Evolutionary conservation across 2,888 invertebrate species (phyloP), one percentile per base, ranked within the genome.

Genomic region (Ametastegia equiseti): DNA sequence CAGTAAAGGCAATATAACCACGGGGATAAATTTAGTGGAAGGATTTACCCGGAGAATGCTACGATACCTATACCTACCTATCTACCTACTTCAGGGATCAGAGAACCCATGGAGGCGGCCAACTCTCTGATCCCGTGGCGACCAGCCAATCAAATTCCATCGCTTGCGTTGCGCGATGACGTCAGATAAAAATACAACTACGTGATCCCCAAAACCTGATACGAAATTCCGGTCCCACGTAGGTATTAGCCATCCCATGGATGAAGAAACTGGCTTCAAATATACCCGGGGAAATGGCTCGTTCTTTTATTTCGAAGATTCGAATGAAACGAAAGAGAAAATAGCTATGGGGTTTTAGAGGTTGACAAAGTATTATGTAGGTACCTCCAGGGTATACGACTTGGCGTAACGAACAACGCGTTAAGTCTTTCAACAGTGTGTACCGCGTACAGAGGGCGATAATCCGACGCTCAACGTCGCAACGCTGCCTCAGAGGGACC

Each of bases 101-200:
- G 39, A 15, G 39, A 42, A 11, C n/a, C n/a, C 36, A 67, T 39
- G 23, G 23, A 13, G 77, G 77, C 75, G 54, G 83, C 83, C 85
- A 84, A 87, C 82, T 86, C 80, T 83, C 82, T 82, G 85, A 87
- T 83, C 84, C 84, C 86, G 85, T 88, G 88, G 88, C 88, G 85
- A 86, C 84, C 85, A 84, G 87, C 89, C 89, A 89, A 89, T 89
- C 87, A 86, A 88, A 88, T 88, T 84, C 85, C 85, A 86, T 86
- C 84, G 83, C 79, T 82, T 65, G 83, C 83, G 82, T 85, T 82
- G 85, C 83, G 82, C 81, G 83, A 86, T 86, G 85, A 87, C 85
- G 85, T 83, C 82, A 85, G 83, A 85, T 85, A 85, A 85, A 85
- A 86, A 84, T 81, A 80, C 77, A 67, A 71, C 39, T 80, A 36